Percentiles rank a stretch among this genome's conserved stretches.
Conservation (phyloP, 2,888 invertebrate genomes). For the Sarcophaga caerulescens region DNA sequence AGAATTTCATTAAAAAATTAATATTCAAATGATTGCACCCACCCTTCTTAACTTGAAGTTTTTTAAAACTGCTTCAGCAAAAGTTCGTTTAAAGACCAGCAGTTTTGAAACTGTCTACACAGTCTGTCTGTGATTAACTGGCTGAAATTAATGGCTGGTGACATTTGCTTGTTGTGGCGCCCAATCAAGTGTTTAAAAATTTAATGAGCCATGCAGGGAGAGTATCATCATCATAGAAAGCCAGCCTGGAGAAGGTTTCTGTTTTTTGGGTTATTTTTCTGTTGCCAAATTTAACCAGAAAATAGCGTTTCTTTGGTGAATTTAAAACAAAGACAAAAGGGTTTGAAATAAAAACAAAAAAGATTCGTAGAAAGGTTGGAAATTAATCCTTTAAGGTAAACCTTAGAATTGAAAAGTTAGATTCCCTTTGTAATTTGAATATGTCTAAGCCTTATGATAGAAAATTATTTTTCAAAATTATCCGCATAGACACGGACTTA, state of each 20-base stretch:
- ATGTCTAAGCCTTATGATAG: too few species aligned
- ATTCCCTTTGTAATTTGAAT: too few species aligned
- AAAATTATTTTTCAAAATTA: too few species aligned
- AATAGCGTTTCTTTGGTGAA: conserved; percentile 4
- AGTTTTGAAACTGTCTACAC: conserved; percentile 70
- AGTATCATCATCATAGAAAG: conserved; percentile 62
- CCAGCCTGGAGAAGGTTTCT: conserved; percentile 33
- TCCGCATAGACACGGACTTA: too few species aligned
- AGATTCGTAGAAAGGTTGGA: conserved; percentile 57
- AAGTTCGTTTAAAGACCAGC: conserved; percentile 68
- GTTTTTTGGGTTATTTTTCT: too few species aligned
- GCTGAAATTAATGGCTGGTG: conserved; percentile 73
- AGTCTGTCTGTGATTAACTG: conserved; percentile 67
- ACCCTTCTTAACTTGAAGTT: conserved; percentile 47
- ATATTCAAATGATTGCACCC: conserved; percentile 67
- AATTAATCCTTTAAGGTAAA: conserved; percentile 35
- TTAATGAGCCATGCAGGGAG: conserved; percentile 66
- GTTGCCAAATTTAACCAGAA: neutral
- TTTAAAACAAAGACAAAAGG: neutral
- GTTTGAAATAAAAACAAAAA: conserved; percentile 13
- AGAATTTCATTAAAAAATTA: conserved; percentile 45
- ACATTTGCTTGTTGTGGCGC: conserved; percentile 75
- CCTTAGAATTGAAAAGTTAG: neutral
- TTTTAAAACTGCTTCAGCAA: conserved; percentile 19
- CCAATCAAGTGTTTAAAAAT: conserved; percentile 77